Conservation (phyloP, 2,888 invertebrate genomes). For the Orchesellides sinensis region DNA sequence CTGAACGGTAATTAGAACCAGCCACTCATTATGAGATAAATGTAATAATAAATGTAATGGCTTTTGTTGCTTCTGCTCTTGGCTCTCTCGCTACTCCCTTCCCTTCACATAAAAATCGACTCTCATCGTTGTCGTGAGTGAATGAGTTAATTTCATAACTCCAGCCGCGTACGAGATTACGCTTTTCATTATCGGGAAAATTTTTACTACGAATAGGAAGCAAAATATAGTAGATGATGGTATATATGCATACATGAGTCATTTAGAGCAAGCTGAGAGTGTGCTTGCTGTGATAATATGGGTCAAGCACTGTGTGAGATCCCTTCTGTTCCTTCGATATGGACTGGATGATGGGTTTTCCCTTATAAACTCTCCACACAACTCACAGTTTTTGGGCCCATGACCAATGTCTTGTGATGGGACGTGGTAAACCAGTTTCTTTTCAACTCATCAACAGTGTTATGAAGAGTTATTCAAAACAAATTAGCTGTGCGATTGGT, state of each 20-base stretch:
- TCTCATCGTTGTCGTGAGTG: not conserved
- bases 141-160: slow-evolving; percentile 49
- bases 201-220: not conserved
- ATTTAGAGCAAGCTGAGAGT: slow-evolving; percentile 30
- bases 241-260: slow-evolving; percentile 47
- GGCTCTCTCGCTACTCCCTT: not conserved
- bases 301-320: slow-evolving; percentile 44
- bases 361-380: not conserved
- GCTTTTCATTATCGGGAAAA: not conserved
- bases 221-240: too few species aligned
- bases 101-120: not conserved
- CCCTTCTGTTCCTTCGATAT: slow-evolving; percentile 31
- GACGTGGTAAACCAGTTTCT: too few species aligned
- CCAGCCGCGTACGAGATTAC: slow-evolving; percentile 49
- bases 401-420: too few species aligned
- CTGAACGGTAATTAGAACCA: not conserved
- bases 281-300: slow-evolving; percentile 60
- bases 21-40: not conserved
- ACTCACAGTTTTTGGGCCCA: not conserved
- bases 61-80: not conserved
- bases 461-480: not conserved
- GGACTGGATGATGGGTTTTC: not conserved
- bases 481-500: not conserved
- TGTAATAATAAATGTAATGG: not conserved
- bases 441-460: not conserved